A percentile compares a stretch with the other conserved stretches of the same genome.
phyloP scores from a whole-genome alignment of 2,888 invertebrate species.

The Lapara coniferarum region DNA sequence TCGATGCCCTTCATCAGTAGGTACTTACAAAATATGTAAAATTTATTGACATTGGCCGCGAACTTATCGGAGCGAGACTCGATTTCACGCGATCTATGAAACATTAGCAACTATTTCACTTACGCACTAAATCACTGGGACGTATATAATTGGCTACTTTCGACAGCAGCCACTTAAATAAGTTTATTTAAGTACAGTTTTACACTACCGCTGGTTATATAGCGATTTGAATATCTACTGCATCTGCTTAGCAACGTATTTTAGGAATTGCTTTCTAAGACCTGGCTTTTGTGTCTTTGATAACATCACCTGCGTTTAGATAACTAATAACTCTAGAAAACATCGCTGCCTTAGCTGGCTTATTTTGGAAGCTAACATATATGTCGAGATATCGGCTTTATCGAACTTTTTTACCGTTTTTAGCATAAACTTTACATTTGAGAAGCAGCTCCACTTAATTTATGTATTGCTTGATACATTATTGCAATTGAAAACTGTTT shows the following conservation, averaged over 20 bases:
- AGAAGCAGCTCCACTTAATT: too few relatives aligned
- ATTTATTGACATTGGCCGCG: conserved; percentile 42
- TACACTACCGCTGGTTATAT: not conserved
- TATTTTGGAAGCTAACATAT: too few relatives aligned
- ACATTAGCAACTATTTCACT: conserved; percentile 17
- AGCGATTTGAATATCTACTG: not conserved
- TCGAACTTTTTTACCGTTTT: too few relatives aligned
- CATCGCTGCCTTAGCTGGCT: too few relatives aligned
- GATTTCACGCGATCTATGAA: conserved; percentile 43
- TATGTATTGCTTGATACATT: too few relatives aligned
- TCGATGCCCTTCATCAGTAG: conserved; percentile 9
- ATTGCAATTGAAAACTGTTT: not conserved
- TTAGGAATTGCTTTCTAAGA: too few relatives aligned
- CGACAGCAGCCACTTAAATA: conserved; percentile 21
- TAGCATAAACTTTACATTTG: too few relatives aligned
- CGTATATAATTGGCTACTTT: conserved; percentile 27
- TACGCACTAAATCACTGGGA: conserved; percentile 23
- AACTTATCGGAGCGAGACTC: conserved; percentile 47
- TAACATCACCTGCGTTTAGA: too few relatives aligned
- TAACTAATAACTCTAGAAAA: too few relatives aligned
- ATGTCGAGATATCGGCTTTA: too few relatives aligned
- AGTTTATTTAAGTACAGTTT: conserved; percentile 12
- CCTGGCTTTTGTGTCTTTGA: too few relatives aligned
- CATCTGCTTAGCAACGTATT: too few relatives aligned
- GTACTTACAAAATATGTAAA: conserved; percentile 8